Evolutionary conservation across 2,113 vertebrate genomes (phyloP).

Genomic region (Scomber japonicus): DNA sequence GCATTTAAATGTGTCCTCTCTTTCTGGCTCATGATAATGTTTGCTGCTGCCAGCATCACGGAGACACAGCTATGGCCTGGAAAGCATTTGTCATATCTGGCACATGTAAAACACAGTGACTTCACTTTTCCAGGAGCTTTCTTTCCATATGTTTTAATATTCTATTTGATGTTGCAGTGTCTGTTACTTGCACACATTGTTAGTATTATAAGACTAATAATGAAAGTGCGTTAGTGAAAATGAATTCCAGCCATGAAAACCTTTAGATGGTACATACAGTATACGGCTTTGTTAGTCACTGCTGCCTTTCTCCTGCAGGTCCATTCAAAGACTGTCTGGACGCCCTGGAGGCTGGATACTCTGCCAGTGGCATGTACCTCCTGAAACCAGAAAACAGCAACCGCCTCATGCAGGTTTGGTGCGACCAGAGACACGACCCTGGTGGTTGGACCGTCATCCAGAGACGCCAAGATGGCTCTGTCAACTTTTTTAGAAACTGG

Average conservation of each 20-base stretch:
- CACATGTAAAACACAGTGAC: conserved; percentile 22
- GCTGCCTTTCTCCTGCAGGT: conserved; percentile 75
- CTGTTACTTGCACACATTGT: conserved; percentile 4
- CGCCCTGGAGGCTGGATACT: conserved; percentile 89
- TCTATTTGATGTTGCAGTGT: conserved; percentile 4
- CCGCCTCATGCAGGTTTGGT: conserved; percentile 95
- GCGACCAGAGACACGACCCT: conserved; percentile 92
- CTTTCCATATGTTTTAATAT: conserved; percentile 18
- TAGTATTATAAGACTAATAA: background rate
- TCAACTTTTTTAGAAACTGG: conserved; percentile 98
- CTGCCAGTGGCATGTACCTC: conserved; percentile 90
- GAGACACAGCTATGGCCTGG: conserved; percentile 21
- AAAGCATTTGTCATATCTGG: conserved; percentile 44
- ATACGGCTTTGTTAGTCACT: background rate
- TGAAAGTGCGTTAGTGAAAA: background rate
- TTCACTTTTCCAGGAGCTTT: conserved; percentile 37
- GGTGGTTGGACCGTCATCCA: conserved; percentile 96
- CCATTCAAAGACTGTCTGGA: conserved; percentile 94
- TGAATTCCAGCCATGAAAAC: background rate
- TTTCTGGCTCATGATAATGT: conserved; percentile 20
- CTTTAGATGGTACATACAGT: background rate
- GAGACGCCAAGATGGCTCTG: conserved; percentile 91
- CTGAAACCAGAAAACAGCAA: conserved; percentile 93
- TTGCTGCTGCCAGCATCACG: conserved; percentile 4
- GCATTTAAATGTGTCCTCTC: background rate